Base-by-base conservation (phyloP, 2,888 invertebrate species). In the Bombyx huttoni region DNA sequence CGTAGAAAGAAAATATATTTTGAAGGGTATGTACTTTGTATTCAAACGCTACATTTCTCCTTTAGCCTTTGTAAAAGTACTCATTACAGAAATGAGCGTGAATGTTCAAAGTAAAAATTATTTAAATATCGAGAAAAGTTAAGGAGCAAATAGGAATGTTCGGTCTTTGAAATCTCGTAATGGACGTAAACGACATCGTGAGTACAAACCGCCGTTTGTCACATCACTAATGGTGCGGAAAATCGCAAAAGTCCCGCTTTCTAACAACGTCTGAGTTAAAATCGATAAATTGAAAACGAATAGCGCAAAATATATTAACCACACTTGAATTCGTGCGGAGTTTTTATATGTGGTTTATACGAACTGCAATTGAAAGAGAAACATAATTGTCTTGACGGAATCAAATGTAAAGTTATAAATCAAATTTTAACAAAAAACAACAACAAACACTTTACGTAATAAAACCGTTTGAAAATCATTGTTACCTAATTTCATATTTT, bases 141-240 rank as follows among this genome's bases (percentile, higher is more conserved):
- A 80, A 80, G 70, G 75, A 73, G 73, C 75, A 75, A 73, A 73
- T 70, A 72, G 74, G 70, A 75, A 75, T 73, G 73, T 78, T 74
- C 69, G 71, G 80, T 81, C 75, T 80, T 76, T 70, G 72, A 73
- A 78, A 81, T 81, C 76, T 73, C 74, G 71, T 81, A 81, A 82
- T 83, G 76, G 77, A 78, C 73, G 75, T 70, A 79, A 81, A 83
- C 77, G 82, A 79, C 82, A 81, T 76, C 72, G 73, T 67, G 76
- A 75, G 75, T 81, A 81, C 75, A 78, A 80, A 77, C 74, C 76
- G 67, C 76, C 78, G 80, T 83, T 82, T 81, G 81, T 83, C 84
- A 82, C 78, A 74, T 73, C 71, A 77, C 78, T 81, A 84, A 85
- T 83, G 83, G 81, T 62, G 73, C 66, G 75, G 79, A 81, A 84